A percentile compares a stretch with the other conserved stretches of the same genome.
phyloP scores from a whole-genome alignment of 2,888 invertebrate species.

The Phymatocera aterrima region DNA sequence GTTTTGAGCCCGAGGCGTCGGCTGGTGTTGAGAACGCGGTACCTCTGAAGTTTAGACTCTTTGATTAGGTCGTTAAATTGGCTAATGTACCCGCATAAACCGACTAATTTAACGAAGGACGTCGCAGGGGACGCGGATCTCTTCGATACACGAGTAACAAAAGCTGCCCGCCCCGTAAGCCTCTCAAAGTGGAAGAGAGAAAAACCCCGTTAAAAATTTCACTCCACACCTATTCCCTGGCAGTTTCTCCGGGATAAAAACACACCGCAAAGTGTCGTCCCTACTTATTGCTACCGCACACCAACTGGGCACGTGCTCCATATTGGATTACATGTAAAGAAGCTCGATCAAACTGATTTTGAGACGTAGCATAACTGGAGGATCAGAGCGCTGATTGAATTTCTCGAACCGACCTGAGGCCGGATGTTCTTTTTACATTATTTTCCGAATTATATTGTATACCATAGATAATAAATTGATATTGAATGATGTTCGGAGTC shows the following conservation, averaged over 20 bases:
- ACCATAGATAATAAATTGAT: no score
- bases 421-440: neutral
- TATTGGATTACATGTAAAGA: slow-evolving; percentile 5
- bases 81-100: slow-evolving; percentile 65
- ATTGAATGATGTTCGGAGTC: neutral
- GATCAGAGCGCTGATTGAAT: neutral
- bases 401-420: neutral
- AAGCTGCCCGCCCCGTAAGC: neutral
- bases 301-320: neutral
- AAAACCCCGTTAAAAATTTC: neutral
- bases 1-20: slow-evolving; percentile 61
- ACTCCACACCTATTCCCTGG: neutral
- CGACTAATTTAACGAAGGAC: slow-evolving; percentile 65
- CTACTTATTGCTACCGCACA: neutral
- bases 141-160: no score
- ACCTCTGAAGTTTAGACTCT: slow-evolving; percentile 58
- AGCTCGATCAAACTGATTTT: neutral
- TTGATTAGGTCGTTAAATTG: slow-evolving; percentile 73
- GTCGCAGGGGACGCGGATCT: neutral
- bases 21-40: slow-evolving; percentile 61
- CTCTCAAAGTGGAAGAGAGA: no score
- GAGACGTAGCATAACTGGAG: neutral
- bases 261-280: neutral
- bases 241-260: slow-evolving; percentile 46
- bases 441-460: neutral